Evolutionary conservation across 2,113 vertebrate species (phyloP).

Genomic region (Dolichotis patagonum): DNA sequence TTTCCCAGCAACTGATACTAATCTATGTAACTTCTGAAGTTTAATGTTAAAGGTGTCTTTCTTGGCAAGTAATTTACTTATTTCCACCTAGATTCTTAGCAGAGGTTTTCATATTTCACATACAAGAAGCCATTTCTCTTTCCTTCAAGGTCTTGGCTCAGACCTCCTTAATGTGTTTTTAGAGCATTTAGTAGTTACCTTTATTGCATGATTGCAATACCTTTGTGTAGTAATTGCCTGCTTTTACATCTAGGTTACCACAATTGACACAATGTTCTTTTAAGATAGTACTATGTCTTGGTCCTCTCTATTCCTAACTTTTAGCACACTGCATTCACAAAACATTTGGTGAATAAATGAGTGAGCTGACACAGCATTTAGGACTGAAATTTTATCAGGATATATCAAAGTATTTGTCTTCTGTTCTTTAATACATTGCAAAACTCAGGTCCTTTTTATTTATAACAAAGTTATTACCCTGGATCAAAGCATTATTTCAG

Average conservation of each 20-base stretch:
- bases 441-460: background rate
- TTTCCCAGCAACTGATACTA: background rate
- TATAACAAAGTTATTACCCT: background rate
- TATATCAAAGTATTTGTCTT: background rate
- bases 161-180: background rate
- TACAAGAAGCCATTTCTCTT: background rate
- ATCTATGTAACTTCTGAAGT: background rate
- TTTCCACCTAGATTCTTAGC: background rate
- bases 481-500: conserved; percentile 3
- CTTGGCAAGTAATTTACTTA: background rate
- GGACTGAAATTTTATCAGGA: background rate
- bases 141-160: background rate
- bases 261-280: background rate
- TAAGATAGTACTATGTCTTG: background rate
- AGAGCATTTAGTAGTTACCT: background rate
- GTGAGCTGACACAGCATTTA: background rate
- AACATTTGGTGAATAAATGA: conserved; percentile 34
- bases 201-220: background rate
- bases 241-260: background rate
- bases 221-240: background rate
- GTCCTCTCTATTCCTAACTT: background rate
- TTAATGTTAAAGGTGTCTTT: background rate
- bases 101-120: background rate
- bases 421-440: background rate
- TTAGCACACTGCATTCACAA: conserved; percentile 4